These are phyloP conservation scores for Drosophila colorata DNA, from an alignment of 2,888 invertebrate species.

Conservation along the genomic window DNA sequence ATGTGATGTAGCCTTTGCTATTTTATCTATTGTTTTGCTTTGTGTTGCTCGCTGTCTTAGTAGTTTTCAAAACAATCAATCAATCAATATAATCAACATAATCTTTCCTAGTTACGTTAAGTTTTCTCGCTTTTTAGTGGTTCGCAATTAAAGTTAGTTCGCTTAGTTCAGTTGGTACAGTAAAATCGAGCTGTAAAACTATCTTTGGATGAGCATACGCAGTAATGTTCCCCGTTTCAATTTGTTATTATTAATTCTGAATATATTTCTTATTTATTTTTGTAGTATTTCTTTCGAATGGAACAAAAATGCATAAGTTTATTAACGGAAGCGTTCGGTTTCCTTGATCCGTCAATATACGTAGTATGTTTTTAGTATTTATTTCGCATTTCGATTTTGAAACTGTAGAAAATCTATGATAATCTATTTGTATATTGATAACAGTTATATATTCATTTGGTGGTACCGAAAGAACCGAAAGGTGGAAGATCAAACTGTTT, in stretches of 20 bases:
- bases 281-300: background rate
- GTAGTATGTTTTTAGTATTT: slow-evolving; percentile 21
- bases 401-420: slow-evolving; percentile 66
- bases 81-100: background rate
- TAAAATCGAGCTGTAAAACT: no score
- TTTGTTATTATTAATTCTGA: background rate
- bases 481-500: slow-evolving; percentile 74
- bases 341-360: background rate
- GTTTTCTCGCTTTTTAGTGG: background rate
- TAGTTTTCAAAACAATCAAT: no score
- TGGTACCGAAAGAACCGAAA: slow-evolving; percentile 73
- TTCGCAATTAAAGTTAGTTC: slow-evolving; percentile 6
- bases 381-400: slow-evolving; percentile 28
- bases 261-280: background rate
- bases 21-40: background rate
- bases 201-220: slow-evolving; percentile 12
- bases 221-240: slow-evolving; percentile 24
- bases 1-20: no score
- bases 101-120: background rate
- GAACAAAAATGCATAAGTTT: slow-evolving; percentile 22
- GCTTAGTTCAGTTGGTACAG: background rate
- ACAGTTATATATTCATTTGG: slow-evolving; percentile 45
- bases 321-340: slow-evolving; percentile 58
- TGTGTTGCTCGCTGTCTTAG: no score
- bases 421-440: slow-evolving; percentile 52